phyloP scores from a whole-genome alignment of 2,797 vertebrate genomes.

The Rhinogobio ventralis region DNA sequence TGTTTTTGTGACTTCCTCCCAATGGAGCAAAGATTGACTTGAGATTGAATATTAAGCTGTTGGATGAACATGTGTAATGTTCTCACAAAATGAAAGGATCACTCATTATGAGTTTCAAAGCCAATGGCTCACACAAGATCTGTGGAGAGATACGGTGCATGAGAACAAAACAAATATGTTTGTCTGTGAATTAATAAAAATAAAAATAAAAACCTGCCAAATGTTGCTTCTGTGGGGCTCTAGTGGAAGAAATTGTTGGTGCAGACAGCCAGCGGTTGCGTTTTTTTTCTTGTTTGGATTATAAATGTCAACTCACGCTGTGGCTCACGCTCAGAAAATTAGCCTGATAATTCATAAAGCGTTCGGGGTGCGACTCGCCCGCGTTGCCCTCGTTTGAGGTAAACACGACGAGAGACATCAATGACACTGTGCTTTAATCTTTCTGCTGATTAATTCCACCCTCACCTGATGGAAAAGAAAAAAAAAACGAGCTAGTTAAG shows the following conservation, averaged over 20 bases:
- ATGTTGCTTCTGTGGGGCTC: slow-evolving; percentile 29
- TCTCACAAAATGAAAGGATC: slow-evolving; percentile 44
- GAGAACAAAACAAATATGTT: slow-evolving; percentile 48
- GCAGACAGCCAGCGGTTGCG: not conserved
- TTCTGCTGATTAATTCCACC: slow-evolving; percentile 62
- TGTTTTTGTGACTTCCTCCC: slow-evolving; percentile 24
- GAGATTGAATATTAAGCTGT: slow-evolving; percentile 41
- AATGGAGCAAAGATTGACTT: slow-evolving; percentile 32
- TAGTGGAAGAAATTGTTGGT: slow-evolving; percentile 18
- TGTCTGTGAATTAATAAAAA: slow-evolving; percentile 42
- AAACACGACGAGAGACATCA: slow-evolving; percentile 56
- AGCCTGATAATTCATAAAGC: slow-evolving; percentile 39
- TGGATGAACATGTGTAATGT: slow-evolving; percentile 33
- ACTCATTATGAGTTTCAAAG: slow-evolving; percentile 40
- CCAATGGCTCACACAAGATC: slow-evolving; percentile 31
- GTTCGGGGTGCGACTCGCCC: slow-evolving; percentile 25
- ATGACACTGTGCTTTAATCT: slow-evolving; percentile 55
- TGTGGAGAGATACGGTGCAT: not conserved
- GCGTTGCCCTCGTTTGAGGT: slow-evolving; percentile 44
- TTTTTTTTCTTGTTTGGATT: slow-evolving; percentile 42
- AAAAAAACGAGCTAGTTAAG: slow-evolving; percentile 39
- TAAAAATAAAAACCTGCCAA: slow-evolving; percentile 20
- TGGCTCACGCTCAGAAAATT: slow-evolving; percentile 33
- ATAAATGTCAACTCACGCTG: slow-evolving; percentile 42
- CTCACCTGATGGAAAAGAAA: slow-evolving; percentile 51